phyloP scores from a whole-genome alignment of 2,113 vertebrate genomes.

The human (Homo sapiens) region DNA sequence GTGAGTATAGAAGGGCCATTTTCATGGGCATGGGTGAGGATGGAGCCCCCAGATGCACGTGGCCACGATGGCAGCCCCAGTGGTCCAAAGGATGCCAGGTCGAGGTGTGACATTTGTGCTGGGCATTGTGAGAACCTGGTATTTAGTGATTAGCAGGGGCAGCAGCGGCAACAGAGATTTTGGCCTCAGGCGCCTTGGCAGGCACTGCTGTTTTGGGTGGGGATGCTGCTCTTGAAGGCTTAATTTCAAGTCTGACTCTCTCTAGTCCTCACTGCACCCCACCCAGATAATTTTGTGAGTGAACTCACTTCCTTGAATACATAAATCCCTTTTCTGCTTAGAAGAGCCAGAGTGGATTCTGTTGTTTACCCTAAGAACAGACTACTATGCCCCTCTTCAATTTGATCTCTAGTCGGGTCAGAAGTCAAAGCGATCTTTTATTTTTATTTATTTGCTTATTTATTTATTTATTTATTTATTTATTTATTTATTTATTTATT shows the following conservation, averaged over 20 bases:
- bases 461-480: no score
- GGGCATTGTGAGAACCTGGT: neutral
- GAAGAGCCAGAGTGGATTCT: neutral
- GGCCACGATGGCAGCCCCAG: neutral
- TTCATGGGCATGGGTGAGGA: neutral
- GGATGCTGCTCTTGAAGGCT: neutral
- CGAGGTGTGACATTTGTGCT: rapidly evolving
- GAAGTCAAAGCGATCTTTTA: neutral
- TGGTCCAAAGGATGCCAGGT: neutral
- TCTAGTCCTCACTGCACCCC: neutral
- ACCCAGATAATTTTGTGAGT: neutral
- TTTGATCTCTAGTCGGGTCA: neutral
- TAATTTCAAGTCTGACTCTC: neutral
- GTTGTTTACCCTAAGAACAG: neutral
- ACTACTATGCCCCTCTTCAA: neutral
- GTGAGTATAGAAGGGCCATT: no score
- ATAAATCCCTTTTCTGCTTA: neutral
- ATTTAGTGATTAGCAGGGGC: no score
- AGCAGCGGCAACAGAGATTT: neutral
- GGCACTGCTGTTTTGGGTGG: neutral
- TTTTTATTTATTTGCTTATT: no score
- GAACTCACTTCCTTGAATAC: neutral
- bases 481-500: no score
- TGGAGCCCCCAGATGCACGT: neutral
- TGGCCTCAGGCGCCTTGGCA: neutral